Evolutionary conservation across 2,113 vertebrate genomes (phyloP), one percentile per base, ranked within the genome.

Genomic region (Colistium nudipinnis): DNA sequence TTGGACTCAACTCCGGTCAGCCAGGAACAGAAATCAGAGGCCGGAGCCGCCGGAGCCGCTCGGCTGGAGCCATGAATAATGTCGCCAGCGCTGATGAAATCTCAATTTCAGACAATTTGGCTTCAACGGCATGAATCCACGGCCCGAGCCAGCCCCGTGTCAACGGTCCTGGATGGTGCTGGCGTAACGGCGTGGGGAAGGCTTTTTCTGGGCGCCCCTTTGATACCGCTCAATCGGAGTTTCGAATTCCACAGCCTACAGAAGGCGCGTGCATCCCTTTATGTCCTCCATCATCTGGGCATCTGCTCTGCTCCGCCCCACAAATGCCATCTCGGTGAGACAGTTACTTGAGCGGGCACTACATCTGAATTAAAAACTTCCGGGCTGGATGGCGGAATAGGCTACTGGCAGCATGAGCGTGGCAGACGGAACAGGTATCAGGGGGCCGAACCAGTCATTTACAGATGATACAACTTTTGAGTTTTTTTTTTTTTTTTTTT

Each of bases 41-140:
- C 54, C 25, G 33, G 33, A 30, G n/a, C 17, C 20, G n/a, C 12
- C 8, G 39, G 2, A 11, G 38, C 31, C 9, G 31, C 1, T 25
- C 27, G 19, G 27, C 6, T 56, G 19, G 17, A 24, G 54, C 24
- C 20, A 2, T 7, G 33, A 38, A 22, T 9, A 24, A 25, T 25
- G 20, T 17, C 8, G 33, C 55, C 27, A n/a, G 16, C 16, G 11
- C 24, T 6, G 24, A 59, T 27, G n/a, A 24, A 55, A 55, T 55
- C 53, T 38, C 11, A 13, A 36, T 55, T 55, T 20, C 53, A 24
- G 53, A 28, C 17, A n/a, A 43, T 41, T 43, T 59, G 56, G 38
- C 56, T 2, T 57, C 33, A 39, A 39, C 31, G 24, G 33, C 35
- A 25, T 39, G 54, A 30, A 59, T 43, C 38, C 24, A 39, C 19